Base-by-base conservation (phyloP, 2,888 invertebrate species). In the Drosophila neoperkinsi region DNA sequence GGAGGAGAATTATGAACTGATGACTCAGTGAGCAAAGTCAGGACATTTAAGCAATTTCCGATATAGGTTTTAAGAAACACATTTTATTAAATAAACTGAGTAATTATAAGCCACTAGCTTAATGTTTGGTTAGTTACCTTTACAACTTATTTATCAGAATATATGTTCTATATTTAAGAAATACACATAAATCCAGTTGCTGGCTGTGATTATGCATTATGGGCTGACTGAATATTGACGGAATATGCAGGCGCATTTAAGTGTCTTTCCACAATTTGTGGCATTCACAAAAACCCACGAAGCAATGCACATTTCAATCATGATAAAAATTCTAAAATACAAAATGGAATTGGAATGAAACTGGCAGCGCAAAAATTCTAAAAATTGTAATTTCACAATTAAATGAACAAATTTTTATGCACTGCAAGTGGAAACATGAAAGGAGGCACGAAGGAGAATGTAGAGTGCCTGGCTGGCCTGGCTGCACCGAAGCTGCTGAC, bases 381-480 rank as follows among this genome's bases (percentile, higher is more conserved):
- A 81, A 46, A 87, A 82, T 77, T 83, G 81, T 83, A 74, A 85
- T 82, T 83, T 91, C 78, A 46, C 25, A 91, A 90, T 91, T 85
- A 90, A 91, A 91, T 84, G 88, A 91, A 91, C 91, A 91, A 91
- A 91, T 91, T 91, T 90, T 72, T 62, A 78, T 77, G 65, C 51
- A 73, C 71, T 75, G 21, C 66, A 25, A 30, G 49, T 43, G 28
- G n/a, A 31, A 13, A 30, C n/a, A 46, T 36, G 18, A 46, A 51
- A 9, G 31, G 33, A 28, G 55, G 10, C 4, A 18, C n/a, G 13
- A n/a, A 25, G 7, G 33, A 41, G 28, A 41, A 38, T 13, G 33
- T 9, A 46, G 52, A 41, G 36, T 41, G 36, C 16, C 16, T 25
- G 25, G 16, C 25, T 46, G 46, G 46, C 28, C 25, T 46, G 46